Evolutionary conservation across 2,888 invertebrate genomes (phyloP).

Genomic region (Congeria kusceri): DNA sequence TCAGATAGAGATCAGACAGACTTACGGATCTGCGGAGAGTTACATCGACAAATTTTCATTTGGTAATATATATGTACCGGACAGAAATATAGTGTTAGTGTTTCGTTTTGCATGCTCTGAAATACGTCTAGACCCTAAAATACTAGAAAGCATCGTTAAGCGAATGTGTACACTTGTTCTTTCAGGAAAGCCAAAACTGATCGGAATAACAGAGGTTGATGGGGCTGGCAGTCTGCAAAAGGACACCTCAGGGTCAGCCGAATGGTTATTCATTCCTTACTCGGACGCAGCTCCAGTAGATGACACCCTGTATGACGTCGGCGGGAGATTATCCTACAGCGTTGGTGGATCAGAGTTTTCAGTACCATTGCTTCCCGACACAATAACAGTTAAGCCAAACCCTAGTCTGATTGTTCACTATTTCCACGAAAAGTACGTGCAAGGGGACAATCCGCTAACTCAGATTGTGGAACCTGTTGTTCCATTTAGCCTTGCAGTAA

Average conservation of each 20-base stretch:
- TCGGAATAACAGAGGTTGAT: conserved; percentile 65
- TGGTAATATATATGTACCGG: conserved; percentile 28
- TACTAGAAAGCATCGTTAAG: too few relatives aligned
- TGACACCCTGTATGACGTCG: conserved; percentile 69
- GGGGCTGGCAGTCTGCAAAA: conserved; percentile 61
- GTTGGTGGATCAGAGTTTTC: conserved; percentile 67
- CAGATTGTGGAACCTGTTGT: conserved; percentile 63
- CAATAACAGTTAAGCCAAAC: conserved; percentile 74
- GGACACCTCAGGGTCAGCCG: conserved; percentile 57
- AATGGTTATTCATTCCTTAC: conserved; percentile 75
- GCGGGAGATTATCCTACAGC: conserved; percentile 71
- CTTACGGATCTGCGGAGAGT: conserved; percentile 39
- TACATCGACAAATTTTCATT: conserved; percentile 63
- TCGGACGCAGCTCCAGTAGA: conserved; percentile 65
- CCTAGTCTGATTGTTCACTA: conserved; percentile 71
- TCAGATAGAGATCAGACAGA: conserved; percentile 44
- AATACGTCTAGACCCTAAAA: too few relatives aligned
- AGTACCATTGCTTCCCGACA: conserved; percentile 71
- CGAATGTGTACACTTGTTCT: neutral
- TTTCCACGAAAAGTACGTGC: conserved; percentile 74
- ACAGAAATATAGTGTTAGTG: too few relatives aligned
- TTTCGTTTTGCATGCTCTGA: too few relatives aligned
- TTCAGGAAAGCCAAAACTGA: conserved; percentile 61
- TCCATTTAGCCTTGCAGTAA: conserved; percentile 70
- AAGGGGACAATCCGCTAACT: conserved; percentile 73